Evolutionary conservation across 1,140 invertebrate genomes (phyloP).

Genomic region (Drosophila tsacasi): DNA sequence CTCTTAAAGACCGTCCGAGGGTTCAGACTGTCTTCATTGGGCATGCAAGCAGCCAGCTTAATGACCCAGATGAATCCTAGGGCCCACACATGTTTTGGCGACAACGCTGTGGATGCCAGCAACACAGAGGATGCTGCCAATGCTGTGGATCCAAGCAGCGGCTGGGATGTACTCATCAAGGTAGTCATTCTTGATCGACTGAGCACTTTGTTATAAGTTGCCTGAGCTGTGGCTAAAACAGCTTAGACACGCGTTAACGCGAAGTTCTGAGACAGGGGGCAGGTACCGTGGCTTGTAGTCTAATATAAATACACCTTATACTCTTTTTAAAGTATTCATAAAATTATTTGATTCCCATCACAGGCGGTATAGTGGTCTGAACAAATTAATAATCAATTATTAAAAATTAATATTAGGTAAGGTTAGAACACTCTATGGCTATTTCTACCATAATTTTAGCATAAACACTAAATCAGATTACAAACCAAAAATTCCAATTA

Average conservation of each 20-base stretch:
- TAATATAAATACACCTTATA: not conserved
- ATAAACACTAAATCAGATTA: not conserved
- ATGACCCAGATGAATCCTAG: not conserved
- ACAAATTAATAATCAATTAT: not conserved
- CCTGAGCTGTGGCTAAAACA: not conserved
- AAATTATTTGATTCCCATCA: not conserved
- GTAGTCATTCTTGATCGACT: not conserved
- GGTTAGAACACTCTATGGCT: too few species aligned
- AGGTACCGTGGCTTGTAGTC: not conserved
- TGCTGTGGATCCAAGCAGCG: not conserved
- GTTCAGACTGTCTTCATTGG: not conserved
- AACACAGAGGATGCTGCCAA: not conserved
- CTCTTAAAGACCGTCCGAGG: rapidly evolving
- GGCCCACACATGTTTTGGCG: not conserved
- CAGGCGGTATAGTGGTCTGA: not conserved
- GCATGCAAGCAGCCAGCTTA: not conserved
- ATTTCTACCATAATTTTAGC: not conserved
- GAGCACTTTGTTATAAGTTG: not conserved
- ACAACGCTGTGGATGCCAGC: too few species aligned
- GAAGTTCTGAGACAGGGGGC: not conserved
- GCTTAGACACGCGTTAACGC: not conserved
- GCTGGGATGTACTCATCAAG: not conserved
- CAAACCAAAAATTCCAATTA: not conserved
- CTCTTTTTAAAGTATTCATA: not conserved
- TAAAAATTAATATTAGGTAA: too few species aligned